Conservation (phyloP, 2,797 vertebrate species). For the Rhinichthys osculus region DNA sequence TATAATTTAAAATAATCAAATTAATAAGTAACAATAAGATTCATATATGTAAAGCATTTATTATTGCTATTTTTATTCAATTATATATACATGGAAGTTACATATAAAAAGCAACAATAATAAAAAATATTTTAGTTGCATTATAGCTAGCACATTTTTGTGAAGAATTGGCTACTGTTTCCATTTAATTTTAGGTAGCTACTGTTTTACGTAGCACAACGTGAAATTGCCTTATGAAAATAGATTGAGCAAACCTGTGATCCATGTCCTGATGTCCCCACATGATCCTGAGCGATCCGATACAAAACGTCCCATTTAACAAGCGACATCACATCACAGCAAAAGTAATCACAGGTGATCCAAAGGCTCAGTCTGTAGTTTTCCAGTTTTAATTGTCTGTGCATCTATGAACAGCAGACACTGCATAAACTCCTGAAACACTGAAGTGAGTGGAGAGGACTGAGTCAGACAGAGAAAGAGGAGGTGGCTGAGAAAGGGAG, state of each 20-base stretch:
- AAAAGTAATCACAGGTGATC: neutral
- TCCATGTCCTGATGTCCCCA: slow-evolving; percentile 63
- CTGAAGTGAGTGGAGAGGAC: neutral
- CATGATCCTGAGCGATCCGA: slow-evolving; percentile 61
- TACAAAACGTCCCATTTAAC: slow-evolving; percentile 36
- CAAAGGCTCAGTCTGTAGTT: neutral
- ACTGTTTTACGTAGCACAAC: neutral
- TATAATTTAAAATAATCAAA: neutral
- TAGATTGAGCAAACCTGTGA: slow-evolving; percentile 49
- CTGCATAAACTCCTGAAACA: neutral
- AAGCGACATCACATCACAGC: slow-evolving; percentile 13
- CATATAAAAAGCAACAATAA: too few species aligned
- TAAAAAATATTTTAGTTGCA: too few species aligned
- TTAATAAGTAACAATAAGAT: neutral
- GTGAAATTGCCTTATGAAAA: neutral
- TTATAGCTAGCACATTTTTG: neutral
- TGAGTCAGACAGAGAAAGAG: slow-evolving; percentile 29
- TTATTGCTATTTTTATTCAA: neutral
- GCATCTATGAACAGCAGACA: neutral
- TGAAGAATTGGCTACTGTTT: neutral
- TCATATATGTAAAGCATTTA: neutral
- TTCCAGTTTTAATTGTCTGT: neutral
- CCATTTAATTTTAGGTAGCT: neutral
- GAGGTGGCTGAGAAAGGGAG: slow-evolving; percentile 20
- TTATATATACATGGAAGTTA: too few species aligned